phyloP scores from a whole-genome alignment of 2,113 vertebrate genomes.

The Lycocorax pyrrhopterus region DNA sequence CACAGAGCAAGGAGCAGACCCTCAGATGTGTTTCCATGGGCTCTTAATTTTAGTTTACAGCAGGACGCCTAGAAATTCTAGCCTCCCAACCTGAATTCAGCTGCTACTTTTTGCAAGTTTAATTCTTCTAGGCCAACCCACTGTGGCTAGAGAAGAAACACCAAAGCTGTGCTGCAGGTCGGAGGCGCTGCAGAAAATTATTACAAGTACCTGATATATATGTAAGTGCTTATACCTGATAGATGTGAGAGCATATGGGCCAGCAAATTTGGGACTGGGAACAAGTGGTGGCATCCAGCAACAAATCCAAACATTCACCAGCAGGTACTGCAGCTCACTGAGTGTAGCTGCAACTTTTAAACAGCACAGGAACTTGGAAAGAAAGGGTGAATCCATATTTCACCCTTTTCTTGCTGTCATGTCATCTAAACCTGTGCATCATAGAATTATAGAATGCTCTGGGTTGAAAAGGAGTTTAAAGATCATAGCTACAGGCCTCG shows the following conservation, averaged over 20 bases:
- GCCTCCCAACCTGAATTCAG: background rate
- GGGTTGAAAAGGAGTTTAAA: background rate
- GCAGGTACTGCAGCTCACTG: background rate
- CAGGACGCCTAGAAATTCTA: background rate
- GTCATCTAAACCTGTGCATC: background rate
- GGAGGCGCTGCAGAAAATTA: background rate
- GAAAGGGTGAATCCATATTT: background rate
- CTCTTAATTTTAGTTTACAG: background rate
- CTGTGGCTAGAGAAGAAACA: background rate
- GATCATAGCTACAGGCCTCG: background rate
- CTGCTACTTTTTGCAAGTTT: background rate
- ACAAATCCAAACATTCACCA: background rate
- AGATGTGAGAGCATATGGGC: background rate
- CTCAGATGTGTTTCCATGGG: rapidly evolving
- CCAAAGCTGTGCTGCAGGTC: background rate
- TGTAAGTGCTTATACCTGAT: background rate
- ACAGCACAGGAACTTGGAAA: background rate
- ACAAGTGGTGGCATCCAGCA: background rate
- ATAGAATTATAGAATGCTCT: background rate
- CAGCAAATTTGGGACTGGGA: background rate
- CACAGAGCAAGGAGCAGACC: background rate
- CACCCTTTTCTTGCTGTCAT: background rate
- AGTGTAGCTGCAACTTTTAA: background rate
- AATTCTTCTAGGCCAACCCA: background rate
- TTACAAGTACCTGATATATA: background rate